These are phyloP conservation scores for Falco concolor DNA, from an alignment of 2,797 vertebrate genomes.

Conservation along the genomic window DNA sequence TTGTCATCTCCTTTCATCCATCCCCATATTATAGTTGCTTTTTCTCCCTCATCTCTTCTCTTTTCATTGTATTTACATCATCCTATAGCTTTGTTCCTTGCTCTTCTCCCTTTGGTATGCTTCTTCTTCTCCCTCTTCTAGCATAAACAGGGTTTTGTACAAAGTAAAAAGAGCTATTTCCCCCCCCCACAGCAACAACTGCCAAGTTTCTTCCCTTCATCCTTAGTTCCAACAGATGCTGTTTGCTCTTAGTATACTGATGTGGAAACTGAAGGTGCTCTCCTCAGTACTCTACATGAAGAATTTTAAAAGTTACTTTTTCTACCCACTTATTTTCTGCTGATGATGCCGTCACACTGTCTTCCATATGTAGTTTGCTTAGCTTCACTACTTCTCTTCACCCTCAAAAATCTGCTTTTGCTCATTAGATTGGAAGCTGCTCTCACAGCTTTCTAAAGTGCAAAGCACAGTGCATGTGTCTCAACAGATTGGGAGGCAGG, in stretches of 20 bases:
- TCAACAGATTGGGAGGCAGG: background rate
- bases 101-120: background rate
- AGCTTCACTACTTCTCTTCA: background rate
- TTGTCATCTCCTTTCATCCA: background rate
- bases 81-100: background rate
- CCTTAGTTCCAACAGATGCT: background rate
- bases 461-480: background rate
- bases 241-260: background rate
- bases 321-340: background rate
- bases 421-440: background rate
- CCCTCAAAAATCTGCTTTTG: background rate
- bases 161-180: background rate
- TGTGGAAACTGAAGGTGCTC: background rate
- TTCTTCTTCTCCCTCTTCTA: background rate
- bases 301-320: background rate
- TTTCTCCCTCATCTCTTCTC: background rate
- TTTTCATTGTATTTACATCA: background rate
- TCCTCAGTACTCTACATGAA: background rate
- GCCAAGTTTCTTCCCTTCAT: background rate
- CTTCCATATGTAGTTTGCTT: background rate
- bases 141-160: background rate
- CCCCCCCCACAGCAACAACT: background rate
- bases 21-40: accelerated
- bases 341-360: background rate
- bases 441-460: background rate